Base-by-base conservation (phyloP, 92 coral and sea anemone species). In the Muricea muricata region DNA sequence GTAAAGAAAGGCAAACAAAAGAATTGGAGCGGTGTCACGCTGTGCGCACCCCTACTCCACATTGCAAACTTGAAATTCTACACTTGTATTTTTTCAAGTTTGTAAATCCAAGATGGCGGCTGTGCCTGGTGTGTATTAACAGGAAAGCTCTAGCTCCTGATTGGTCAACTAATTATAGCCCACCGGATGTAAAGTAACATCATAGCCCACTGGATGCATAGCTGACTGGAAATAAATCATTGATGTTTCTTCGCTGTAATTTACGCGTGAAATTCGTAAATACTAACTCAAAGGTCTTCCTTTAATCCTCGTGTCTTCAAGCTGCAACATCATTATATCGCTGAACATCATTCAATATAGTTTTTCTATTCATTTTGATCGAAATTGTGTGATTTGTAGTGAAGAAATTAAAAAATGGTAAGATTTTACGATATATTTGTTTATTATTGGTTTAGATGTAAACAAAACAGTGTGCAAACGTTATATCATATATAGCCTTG, bases 341-440 rank as follows among this genome's bases (percentile, higher is more conserved):
- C 24, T 2, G 13, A 25, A 58, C 29, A 58, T 20, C 66, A 58
- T 25, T 58, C 32, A 58, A 25, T 2, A 58, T 58, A 58, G n/a
- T n/a, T n/a, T n/a, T n/a, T n/a, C n/a, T n/a, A n/a, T n/a, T n/a
- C n/a, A 25, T 58, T 58, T 4, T 58, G 66, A 58, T 58, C 32
- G 30, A 58, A 17, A 58, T 58, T 20, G 66, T 58, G 32, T 58
- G 32, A 58, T 58, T 58, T 26, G 32, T 58, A 15, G 3, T 1
- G 66, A 58, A 58, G 30, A 15, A 58, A 25, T 58, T 58, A 20
- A 31, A 10, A 58, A 58, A 58, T 58, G 66, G 66, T 58, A 58
- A 58, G 20, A 58, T 58, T 58, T 58, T 58, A 58, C 66, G 13
- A 58, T 58, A 58, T 58, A 58, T 58, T 50, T 50, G 17, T n/a